Conservation (phyloP, 2,888 invertebrate species). For the Callimorpha dominula region DNA sequence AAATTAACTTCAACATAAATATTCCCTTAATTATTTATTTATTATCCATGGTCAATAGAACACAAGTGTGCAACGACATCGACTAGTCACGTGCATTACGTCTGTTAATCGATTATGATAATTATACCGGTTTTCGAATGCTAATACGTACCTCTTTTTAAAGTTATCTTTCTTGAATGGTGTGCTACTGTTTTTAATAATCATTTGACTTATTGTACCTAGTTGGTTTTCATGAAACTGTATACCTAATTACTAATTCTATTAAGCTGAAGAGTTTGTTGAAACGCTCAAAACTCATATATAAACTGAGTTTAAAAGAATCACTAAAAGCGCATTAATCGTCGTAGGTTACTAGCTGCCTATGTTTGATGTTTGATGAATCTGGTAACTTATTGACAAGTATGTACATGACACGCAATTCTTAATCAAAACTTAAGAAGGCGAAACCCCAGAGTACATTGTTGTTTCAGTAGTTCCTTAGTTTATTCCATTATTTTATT, state of each 20-base stretch:
- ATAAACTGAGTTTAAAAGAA: neutral
- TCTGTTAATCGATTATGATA: constrained; percentile 58
- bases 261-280: too few species aligned
- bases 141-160: constrained; percentile 17
- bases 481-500: neutral
- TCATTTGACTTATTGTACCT: neutral
- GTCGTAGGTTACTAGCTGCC: neutral
- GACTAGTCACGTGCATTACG: constrained; percentile 51
- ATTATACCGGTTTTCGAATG: constrained; percentile 59
- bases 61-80: constrained; percentile 44
- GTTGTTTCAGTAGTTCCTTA: neutral
- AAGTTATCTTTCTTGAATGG: neutral
- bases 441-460: too few species aligned
- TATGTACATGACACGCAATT: too few species aligned
- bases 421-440: too few species aligned
- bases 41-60: constrained; percentile 26
- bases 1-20: constrained; percentile 15
- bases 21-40: constrained; percentile 26
- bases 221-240: neutral
- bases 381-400: neutral
- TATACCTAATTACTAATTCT: too few species aligned
- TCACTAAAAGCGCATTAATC: too few species aligned
- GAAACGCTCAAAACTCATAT: too few species aligned
- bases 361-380: too few species aligned
- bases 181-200: neutral